Conservation (phyloP, 2,797 vertebrate species). For the Periparus ater region DNA sequence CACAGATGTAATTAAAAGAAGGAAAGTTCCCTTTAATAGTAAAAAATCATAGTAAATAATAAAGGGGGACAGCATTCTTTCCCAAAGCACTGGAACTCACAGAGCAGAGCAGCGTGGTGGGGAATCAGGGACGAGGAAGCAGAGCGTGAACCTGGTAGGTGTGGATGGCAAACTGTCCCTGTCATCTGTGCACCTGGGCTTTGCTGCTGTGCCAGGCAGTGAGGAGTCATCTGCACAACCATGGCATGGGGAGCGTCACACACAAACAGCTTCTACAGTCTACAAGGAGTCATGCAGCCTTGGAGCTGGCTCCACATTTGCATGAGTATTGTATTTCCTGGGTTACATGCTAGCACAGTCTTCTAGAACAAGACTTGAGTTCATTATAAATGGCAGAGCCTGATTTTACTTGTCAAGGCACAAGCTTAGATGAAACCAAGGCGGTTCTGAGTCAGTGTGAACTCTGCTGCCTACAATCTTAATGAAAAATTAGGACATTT, state of each 20-base stretch:
- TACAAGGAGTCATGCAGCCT: not conserved
- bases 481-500: not conserved
- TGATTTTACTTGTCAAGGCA: conserved; percentile 5
- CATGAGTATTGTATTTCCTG: not conserved
- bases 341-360: not conserved
- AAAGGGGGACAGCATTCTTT: not conserved
- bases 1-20: not conserved
- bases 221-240: not conserved
- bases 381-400: conserved; percentile 3
- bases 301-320: conserved; percentile 9
- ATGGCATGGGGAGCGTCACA: not conserved
- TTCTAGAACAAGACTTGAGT: not conserved
- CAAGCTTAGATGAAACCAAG: not conserved
- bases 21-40: not conserved
- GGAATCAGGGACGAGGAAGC: not conserved
- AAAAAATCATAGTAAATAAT: not conserved
- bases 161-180: not conserved
- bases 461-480: not conserved
- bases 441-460: not conserved
- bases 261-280: not conserved
- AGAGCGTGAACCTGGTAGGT: not conserved
- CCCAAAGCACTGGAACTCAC: not conserved
- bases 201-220: not conserved
- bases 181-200: not conserved
- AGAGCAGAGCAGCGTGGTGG: not conserved